A percentile compares a stretch with the other conserved stretches of the same genome.
Evolutionary conservation across 2,797 vertebrate species (phyloP).

Genomic region (Epinephelus malabaricus): DNA sequence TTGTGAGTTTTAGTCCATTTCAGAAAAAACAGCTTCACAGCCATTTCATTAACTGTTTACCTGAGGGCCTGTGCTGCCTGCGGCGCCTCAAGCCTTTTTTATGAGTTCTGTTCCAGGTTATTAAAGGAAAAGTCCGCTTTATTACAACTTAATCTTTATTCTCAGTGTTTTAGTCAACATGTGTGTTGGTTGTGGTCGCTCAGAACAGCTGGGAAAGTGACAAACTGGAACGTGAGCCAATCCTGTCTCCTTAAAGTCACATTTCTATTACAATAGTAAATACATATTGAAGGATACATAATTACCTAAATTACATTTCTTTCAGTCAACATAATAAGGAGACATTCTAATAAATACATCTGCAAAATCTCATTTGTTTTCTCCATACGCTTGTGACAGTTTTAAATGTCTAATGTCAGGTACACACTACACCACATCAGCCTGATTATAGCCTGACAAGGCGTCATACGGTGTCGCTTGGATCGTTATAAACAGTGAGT

Average conservation of each 20-base stretch:
- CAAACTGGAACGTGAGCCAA: background rate
- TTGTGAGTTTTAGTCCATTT: slow-evolving; percentile 25
- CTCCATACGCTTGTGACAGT: too few species aligned
- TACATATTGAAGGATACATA: too few species aligned
- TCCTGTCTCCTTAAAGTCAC: background rate
- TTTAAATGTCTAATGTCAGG: too few species aligned
- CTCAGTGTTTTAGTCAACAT: background rate
- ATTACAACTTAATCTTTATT: slow-evolving; percentile 3
- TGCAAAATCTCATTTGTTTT: too few species aligned
- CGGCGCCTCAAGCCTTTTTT: slow-evolving; percentile 25
- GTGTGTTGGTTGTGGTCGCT: background rate
- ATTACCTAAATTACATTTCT: background rate
- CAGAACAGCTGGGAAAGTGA: too few species aligned
- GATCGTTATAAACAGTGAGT: too few species aligned
- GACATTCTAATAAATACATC: too few species aligned
- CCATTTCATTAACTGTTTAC: slow-evolving; percentile 34
- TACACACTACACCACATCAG: too few species aligned
- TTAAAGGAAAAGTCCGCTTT: slow-evolving; percentile 16
- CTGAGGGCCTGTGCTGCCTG: slow-evolving; percentile 3
- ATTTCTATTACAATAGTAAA: too few species aligned
- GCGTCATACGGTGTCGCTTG: too few species aligned
- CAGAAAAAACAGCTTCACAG: background rate
- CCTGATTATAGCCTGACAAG: too few species aligned
- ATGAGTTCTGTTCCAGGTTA: slow-evolving; percentile 29
- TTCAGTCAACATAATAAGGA: too few species aligned